Evolutionary conservation across 2,797 vertebrate species (phyloP).

Genomic region (Catostomus latipinnis): DNA sequence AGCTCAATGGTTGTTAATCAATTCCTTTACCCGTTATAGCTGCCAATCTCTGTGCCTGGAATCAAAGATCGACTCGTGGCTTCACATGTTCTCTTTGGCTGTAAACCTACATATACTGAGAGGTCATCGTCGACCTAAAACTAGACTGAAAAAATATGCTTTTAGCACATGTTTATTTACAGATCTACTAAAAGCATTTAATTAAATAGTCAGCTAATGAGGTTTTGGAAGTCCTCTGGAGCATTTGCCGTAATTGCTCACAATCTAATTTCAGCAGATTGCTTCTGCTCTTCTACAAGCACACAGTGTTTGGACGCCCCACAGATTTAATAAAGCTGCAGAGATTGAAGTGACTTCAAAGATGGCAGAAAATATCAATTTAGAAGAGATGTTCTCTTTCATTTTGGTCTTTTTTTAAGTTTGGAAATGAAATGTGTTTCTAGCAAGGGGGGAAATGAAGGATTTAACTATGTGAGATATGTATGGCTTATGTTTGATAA

Average conservation of each 20-base stretch:
- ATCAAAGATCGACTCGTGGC: not conserved
- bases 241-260: conserved; percentile 27
- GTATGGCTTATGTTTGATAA: not conserved
- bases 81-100: not conserved
- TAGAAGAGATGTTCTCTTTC: not conserved
- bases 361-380: not conserved
- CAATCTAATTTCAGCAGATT: conserved; percentile 27
- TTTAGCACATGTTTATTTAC: conserved; percentile 32
- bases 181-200: conserved; percentile 35
- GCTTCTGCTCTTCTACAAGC: conserved; percentile 21
- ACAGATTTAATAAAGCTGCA: conserved; percentile 32
- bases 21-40: conserved; percentile 1
- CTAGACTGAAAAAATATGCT: conserved; percentile 18
- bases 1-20: conserved; percentile 30
- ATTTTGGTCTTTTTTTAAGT: not conserved
- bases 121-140: conserved; percentile 29
- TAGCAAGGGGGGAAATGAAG: not conserved
- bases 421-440: not conserved
- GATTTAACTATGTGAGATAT: not conserved
- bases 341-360: conserved; percentile 27
- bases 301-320: conserved; percentile 10
- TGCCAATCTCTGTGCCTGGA: not conserved
- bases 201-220: conserved; percentile 24
- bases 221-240: conserved; percentile 26
- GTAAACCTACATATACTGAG: not conserved